Conservation (phyloP, 2,113 vertebrate species). For the Cephalopterus ornatus region DNA sequence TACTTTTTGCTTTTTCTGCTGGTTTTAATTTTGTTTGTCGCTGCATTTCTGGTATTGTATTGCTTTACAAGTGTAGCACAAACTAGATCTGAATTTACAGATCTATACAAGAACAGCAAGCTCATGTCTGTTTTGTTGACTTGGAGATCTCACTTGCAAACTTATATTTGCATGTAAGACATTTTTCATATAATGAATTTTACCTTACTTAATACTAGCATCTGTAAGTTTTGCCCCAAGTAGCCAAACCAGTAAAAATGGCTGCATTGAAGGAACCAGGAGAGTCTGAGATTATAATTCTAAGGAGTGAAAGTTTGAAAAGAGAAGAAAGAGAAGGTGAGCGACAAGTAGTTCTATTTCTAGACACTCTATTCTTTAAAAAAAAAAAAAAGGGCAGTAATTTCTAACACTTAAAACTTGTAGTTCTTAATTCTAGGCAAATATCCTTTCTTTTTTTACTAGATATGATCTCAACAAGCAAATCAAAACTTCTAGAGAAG, state of each 20-base stretch:
- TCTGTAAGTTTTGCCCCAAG: neutral
- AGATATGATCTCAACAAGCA: neutral
- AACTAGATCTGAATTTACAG: neutral
- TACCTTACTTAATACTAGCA: neutral
- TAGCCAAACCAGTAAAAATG: neutral
- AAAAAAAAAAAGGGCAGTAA: neutral
- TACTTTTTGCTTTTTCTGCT: neutral
- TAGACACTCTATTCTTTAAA: neutral
- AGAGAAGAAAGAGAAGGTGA: neutral
- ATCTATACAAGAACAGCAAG: neutral
- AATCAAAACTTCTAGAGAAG: neutral
- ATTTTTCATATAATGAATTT: neutral
- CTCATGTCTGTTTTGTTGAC: neutral
- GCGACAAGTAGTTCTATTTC: neutral
- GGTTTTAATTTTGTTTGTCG: neutral
- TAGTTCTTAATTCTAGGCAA: neutral
- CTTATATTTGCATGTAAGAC: neutral
- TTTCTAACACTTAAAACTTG: neutral
- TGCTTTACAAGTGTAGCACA: neutral
- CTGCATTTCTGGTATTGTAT: neutral
- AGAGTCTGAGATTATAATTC: neutral
- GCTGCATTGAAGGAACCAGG: neutral
- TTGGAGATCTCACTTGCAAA: neutral
- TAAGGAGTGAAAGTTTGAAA: slow-evolving; percentile 1
- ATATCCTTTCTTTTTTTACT: neutral